Percentiles rank a stretch among this genome's conserved stretches.
These are phyloP conservation scores for Clarias magur DNA, from an alignment of 2,113 vertebrate species.

Conservation along the genomic window DNA sequence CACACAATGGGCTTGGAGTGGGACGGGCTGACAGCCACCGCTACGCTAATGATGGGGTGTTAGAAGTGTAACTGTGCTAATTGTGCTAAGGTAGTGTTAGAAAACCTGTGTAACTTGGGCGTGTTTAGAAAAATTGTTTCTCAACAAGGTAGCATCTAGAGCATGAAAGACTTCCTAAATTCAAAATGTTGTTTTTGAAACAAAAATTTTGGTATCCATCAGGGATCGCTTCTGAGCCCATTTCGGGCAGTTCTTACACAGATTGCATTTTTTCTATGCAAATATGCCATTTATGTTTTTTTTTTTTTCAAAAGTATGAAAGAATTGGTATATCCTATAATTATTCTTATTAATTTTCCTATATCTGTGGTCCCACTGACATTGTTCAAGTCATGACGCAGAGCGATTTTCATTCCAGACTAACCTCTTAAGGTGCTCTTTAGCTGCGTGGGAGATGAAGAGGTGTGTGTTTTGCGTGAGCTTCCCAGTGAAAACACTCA, in stretches of 20 bases:
- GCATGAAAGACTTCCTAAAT: not conserved
- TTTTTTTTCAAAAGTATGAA: not conserved
- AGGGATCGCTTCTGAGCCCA: not conserved
- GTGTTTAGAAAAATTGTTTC: conserved; percentile 21
- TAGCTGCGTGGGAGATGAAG: not conserved
- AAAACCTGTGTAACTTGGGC: conserved; percentile 21
- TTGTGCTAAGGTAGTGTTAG: conserved; percentile 17
- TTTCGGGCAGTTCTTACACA: too few relatives aligned
- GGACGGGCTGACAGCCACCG: conserved; percentile 17
- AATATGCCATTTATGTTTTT: not conserved
- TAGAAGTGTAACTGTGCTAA: conserved; percentile 37
- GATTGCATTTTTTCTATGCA: not conserved
- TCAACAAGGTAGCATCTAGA: not conserved
- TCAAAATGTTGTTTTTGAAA: not conserved
- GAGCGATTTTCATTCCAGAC: too few relatives aligned
- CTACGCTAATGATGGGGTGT: conserved; percentile 33
- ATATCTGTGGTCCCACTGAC: not conserved
- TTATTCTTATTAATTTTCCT: not conserved
- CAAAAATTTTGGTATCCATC: not conserved
- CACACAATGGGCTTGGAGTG: conserved; percentile 22
- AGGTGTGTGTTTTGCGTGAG: not conserved
- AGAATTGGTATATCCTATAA: not conserved
- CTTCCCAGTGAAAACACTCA: not conserved
- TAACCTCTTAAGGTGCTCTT: not conserved
- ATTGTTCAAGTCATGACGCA: not conserved